phyloP scores from a whole-genome alignment of 1,140 invertebrate genomes.

The Proctacanthus coquilletti region DNA sequence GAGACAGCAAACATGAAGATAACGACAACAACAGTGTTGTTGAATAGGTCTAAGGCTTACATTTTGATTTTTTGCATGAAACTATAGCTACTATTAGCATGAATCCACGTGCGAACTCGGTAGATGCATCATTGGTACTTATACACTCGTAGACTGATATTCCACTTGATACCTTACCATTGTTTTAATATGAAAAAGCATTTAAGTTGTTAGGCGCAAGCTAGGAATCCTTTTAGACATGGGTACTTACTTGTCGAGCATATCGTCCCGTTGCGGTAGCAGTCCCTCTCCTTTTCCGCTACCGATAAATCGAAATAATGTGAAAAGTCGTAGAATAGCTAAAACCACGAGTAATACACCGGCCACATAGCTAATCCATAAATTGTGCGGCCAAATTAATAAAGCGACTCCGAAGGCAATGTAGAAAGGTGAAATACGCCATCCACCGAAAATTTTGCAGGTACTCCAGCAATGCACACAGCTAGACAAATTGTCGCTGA shows the following conservation, averaged over 20 bases:
- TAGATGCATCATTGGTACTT: too few species aligned
- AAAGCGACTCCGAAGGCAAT: constrained; percentile 18
- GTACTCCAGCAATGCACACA: constrained; percentile 19
- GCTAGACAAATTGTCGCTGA: constrained; percentile 15
- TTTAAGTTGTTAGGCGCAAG: too few species aligned
- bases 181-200: too few species aligned
- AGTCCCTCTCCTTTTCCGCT: constrained; percentile 16
- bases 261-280: constrained; percentile 21
- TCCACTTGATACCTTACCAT: too few species aligned
- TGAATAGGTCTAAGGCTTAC: too few species aligned
- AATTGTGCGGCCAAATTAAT: constrained; percentile 24
- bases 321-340: constrained; percentile 19
- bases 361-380: constrained; percentile 27
- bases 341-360: constrained; percentile 20
- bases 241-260: constrained; percentile 3
- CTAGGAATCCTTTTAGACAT: background rate
- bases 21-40: too few species aligned
- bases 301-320: constrained; percentile 13
- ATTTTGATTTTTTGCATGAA: too few species aligned
- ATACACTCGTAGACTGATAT: too few species aligned
- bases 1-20: too few species aligned
- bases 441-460: constrained; percentile 14
- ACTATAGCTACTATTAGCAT: too few species aligned
- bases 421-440: constrained; percentile 22
- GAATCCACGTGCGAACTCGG: too few species aligned